These are phyloP conservation scores for Hippasteria phrygiana DNA, from an alignment of 53 echinoderm and acorn worm genomes.

Conservation along the genomic window DNA sequence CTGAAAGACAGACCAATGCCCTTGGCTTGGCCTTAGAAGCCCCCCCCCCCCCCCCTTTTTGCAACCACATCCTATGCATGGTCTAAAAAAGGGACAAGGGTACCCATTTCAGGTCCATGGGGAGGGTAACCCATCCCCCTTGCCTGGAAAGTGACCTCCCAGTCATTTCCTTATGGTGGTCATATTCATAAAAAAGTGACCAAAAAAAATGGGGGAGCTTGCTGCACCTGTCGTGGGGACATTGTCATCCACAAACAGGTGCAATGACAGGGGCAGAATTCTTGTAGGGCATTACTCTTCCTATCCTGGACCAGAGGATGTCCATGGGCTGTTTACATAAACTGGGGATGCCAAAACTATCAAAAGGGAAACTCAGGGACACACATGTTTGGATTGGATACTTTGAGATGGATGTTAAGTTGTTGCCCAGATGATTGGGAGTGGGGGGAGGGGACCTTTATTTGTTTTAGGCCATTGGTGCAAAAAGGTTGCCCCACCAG, in stretches of 20 bases:
- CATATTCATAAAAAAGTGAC: neutral
- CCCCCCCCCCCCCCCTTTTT: neutral
- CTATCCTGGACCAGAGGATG: slow-evolving; percentile 18
- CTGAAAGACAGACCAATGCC: neutral
- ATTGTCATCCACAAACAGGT: slow-evolving; percentile 56
- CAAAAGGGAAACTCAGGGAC: slow-evolving; percentile 33
- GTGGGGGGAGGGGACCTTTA: neutral
- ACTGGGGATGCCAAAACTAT: slow-evolving; percentile 61
- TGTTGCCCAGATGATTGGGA: slow-evolving; percentile 31
- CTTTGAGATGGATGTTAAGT: slow-evolving; percentile 52
- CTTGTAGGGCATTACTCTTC: slow-evolving; percentile 15
- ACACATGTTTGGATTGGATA: slow-evolving; percentile 51
- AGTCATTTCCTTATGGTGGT: slow-evolving; percentile 9
- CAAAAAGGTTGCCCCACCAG: too few relatives aligned
- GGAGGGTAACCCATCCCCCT: neutral
- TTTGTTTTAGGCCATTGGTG: slow-evolving; percentile 57
- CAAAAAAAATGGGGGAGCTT: neutral
- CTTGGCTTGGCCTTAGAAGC: slow-evolving; percentile 1
- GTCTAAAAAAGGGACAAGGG: neutral
- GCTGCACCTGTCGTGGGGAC: slow-evolving; percentile 50
- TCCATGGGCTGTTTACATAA: slow-evolving; percentile 53
- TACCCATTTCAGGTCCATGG: neutral
- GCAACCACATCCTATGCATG: neutral
- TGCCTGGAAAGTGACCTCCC: slow-evolving; percentile 17
- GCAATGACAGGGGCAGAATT: slow-evolving; percentile 20